phyloP scores from a whole-genome alignment of 2,888 invertebrate species.

The Adineta ricciae region DNA sequence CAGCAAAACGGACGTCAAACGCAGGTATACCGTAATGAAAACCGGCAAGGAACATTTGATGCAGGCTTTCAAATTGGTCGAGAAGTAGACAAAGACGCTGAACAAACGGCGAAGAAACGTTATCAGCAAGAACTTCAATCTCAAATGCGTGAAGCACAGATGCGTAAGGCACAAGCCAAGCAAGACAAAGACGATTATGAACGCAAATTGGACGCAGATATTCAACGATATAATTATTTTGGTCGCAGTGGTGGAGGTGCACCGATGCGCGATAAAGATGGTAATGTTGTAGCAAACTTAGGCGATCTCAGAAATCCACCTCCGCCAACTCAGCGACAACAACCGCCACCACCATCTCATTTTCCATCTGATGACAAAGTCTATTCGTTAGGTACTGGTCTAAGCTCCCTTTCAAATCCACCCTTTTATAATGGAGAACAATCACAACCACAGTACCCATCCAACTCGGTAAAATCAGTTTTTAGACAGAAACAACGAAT shows the following conservation, averaged over 20 bases:
- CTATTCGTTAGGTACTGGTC: not conserved
- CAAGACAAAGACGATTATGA: conserved; percentile 26
- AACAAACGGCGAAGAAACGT: conserved; percentile 18
- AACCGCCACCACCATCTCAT: not conserved
- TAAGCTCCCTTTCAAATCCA: not conserved
- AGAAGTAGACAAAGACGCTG: not conserved
- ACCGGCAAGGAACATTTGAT: not conserved
- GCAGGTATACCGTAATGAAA: not conserved
- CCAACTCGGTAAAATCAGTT: not conserved
- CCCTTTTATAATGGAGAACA: conserved; percentile 7
- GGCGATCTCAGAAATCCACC: conserved; percentile 22
- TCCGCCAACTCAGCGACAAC: not conserved
- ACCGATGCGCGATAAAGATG: conserved; percentile 32
- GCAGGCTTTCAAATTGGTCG: not conserved
- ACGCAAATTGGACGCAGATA: conserved; percentile 24
- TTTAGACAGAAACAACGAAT: not conserved
- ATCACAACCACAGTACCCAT: not conserved
- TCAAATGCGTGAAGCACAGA: conserved; percentile 31
- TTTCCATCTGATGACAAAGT: conserved; percentile 7
- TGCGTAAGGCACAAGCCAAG: conserved; percentile 30
- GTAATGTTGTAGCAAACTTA: conserved; percentile 29
- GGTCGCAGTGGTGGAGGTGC: conserved; percentile 32
- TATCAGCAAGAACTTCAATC: conserved; percentile 32
- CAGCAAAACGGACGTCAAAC: not conserved
- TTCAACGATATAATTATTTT: conserved; percentile 23